Percentiles rank a stretch among this genome's conserved stretches.
Evolutionary conservation across 1,140 invertebrate genomes (phyloP).

Genomic region (Dendrolimus kikuchii): DNA sequence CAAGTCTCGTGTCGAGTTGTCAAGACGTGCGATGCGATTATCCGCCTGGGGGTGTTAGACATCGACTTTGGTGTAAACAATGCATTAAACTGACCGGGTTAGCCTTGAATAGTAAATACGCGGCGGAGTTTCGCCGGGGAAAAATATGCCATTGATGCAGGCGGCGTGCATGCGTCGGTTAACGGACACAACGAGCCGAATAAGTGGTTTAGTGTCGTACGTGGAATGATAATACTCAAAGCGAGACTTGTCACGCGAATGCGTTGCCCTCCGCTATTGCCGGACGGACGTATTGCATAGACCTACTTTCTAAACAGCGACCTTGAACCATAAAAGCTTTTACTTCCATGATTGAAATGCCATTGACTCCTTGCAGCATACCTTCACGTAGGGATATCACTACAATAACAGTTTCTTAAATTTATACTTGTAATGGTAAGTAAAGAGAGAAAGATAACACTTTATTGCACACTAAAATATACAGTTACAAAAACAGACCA

Average conservation of each 20-base stretch:
- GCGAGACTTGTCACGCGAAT: constrained; percentile 55
- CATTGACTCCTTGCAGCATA: no score
- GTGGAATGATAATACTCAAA: constrained; percentile 61
- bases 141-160: constrained; percentile 70
- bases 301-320: constrained; percentile 52
- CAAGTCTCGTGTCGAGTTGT: neutral
- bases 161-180: constrained; percentile 59
- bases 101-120: constrained; percentile 67
- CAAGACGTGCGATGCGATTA: constrained; percentile 11
- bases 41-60: constrained; percentile 19
- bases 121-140: constrained; percentile 58
- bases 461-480: no score
- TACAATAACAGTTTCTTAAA: no score
- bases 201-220: constrained; percentile 65
- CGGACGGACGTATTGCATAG: constrained; percentile 26
- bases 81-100: constrained; percentile 63
- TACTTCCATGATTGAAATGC: no score
- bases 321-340: constrained; percentile 32
- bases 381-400: no score
- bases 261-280: constrained; percentile 34
- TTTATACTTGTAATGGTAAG: no score
- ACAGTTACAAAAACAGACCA: no score
- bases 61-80: constrained; percentile 56
- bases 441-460: no score
- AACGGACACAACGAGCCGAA: constrained; percentile 62